phyloP scores from a whole-genome alignment of 2,888 invertebrate species.

The Temnothorax ravouxi region DNA sequence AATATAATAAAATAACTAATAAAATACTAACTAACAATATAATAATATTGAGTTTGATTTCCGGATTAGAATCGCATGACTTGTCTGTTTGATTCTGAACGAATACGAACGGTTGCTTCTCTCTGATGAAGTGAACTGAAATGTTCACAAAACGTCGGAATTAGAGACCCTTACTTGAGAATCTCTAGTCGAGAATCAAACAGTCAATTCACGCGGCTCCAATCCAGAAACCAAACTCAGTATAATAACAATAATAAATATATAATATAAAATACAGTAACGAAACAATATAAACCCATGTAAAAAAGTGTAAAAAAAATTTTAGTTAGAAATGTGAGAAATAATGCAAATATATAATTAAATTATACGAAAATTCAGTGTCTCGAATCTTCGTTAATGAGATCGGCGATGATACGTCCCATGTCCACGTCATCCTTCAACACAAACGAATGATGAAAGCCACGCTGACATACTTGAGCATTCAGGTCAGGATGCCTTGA shows the following conservation, averaged over 20 bases:
- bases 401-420: slow-evolving; percentile 84
- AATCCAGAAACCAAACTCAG: too few species aligned
- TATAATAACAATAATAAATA: not conserved
- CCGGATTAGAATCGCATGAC: too few species aligned
- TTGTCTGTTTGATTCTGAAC: too few species aligned
- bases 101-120: too few species aligned
- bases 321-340: not conserved
- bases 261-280: not conserved
- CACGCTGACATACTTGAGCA: slow-evolving; percentile 88
- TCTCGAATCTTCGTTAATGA: slow-evolving; percentile 75
- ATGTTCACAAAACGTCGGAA: too few species aligned
- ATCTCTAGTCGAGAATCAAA: too few species aligned
- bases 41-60: too few species aligned
- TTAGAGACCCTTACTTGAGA: too few species aligned
- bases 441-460: slow-evolving; percentile 94
- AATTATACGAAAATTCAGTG: not conserved
- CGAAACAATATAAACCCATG: not conserved
- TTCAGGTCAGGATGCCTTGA: slow-evolving; percentile 88
- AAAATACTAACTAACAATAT: too few species aligned
- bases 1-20: too few species aligned
- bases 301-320: not conserved
- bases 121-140: too few species aligned
- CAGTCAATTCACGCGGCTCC: too few species aligned
- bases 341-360: not conserved
- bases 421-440: slow-evolving; percentile 89